Conservation (phyloP, 2,113 vertebrate species). For the Eretmochelys imbricata region DNA sequence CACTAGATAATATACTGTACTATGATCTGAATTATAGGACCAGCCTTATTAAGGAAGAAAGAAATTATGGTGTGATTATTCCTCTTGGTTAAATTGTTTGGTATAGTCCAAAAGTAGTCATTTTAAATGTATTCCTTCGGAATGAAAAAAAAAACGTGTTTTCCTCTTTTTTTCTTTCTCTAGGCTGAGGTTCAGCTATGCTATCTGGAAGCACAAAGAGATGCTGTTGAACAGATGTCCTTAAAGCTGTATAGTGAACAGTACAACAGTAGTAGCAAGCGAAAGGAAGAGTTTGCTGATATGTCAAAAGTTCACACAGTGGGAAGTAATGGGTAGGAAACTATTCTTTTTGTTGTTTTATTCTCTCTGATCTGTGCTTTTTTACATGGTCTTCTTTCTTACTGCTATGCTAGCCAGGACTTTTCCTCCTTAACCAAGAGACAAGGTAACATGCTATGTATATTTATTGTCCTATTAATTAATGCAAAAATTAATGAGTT, state of each 20-base stretch:
- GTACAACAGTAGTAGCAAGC: conserved; percentile 82
- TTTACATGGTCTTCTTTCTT: conserved; percentile 54
- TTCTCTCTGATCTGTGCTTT: conserved; percentile 74
- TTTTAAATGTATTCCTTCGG: conserved; percentile 69
- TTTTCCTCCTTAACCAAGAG: conserved; percentile 49
- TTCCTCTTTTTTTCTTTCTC: conserved; percentile 75
- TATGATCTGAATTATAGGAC: conserved; percentile 16
- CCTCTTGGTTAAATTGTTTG: conserved; percentile 37
- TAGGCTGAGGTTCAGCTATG: conserved; percentile 86
- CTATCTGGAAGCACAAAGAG: conserved; percentile 89
- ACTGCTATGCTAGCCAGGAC: conserved; percentile 29
- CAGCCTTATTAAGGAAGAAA: conserved; percentile 40
- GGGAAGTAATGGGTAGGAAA: conserved; percentile 83
- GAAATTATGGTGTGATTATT: conserved; percentile 27
- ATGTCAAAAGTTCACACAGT: conserved; percentile 89
- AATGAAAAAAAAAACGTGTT: conserved; percentile 42
- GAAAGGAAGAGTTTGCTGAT: conserved; percentile 84
- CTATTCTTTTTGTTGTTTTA: conserved; percentile 79
- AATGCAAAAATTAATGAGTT: conserved; percentile 2
- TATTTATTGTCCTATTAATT: background rate
- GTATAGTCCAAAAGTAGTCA: conserved; percentile 45
- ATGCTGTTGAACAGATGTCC: conserved; percentile 93
- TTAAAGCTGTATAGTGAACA: conserved; percentile 89
- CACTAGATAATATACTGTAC: conserved; percentile 32
- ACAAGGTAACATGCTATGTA: background rate